These are phyloP conservation scores for Scaptomyza reducta DNA, from an alignment of 2,888 invertebrate species.

Conservation along the genomic window DNA sequence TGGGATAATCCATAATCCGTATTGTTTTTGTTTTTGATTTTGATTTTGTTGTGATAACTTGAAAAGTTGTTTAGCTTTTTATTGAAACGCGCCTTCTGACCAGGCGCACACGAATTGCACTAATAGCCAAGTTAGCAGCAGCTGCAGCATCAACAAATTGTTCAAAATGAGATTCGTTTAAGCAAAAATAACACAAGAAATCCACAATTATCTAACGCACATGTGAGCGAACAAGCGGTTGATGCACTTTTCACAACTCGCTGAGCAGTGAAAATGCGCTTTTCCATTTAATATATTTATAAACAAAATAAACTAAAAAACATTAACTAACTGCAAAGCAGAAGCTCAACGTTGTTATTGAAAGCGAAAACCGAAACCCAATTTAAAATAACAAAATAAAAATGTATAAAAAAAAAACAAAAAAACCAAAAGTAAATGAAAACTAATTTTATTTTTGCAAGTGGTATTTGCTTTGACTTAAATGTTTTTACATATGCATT, in stretches of 20 bases:
- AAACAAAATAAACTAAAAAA: constrained; percentile 14
- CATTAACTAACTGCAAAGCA: constrained; percentile 18
- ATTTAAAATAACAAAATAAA: constrained; percentile 19
- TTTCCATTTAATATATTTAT: constrained; percentile 38
- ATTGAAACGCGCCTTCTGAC: constrained; percentile 24
- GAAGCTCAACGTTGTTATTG: constrained; percentile 34
- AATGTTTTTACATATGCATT: constrained; percentile 52
- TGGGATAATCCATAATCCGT: constrained; percentile 78
- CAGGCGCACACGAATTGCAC: constrained; percentile 44
- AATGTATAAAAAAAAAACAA: not conserved
- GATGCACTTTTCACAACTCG: constrained; percentile 82
- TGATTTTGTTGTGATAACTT: not conserved
- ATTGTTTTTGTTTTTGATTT: constrained; percentile 3
- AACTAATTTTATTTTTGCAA: constrained; percentile 54
- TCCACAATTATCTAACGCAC: constrained; percentile 66
- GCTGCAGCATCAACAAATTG: constrained; percentile 40
- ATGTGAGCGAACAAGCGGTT: constrained; percentile 77
- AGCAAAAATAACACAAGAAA: constrained; percentile 31
- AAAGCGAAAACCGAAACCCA: constrained; percentile 54
- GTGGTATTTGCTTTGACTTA: constrained; percentile 38
- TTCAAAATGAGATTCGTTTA: constrained; percentile 7
- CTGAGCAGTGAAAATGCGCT: constrained; percentile 79
- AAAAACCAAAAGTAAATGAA: constrained; percentile 20
- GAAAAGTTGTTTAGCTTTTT: constrained; percentile 3
- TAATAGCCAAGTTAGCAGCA: constrained; percentile 57